Evolutionary conservation across 2,797 vertebrate species (phyloP), one percentile per base, ranked within the genome.

Genomic region (Peromyscus melanophrys): DNA sequence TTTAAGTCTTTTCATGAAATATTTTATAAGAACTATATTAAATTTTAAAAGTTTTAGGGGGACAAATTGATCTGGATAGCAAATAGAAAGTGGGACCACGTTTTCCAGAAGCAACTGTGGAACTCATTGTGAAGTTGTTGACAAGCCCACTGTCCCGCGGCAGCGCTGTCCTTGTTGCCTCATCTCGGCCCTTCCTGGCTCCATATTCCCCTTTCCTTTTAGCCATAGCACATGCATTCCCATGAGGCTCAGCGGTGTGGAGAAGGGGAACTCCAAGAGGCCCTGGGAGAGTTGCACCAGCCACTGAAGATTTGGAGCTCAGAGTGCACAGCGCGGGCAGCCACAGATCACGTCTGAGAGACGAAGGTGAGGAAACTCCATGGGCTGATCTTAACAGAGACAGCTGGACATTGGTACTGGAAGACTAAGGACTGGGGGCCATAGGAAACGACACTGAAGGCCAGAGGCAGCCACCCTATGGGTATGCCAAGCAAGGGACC

Each of bases 21-120:
- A 21, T 37, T 40, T 73, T 65, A 85, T 90, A 93, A 78, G 52
- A 95, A 49, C 34, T 69, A 43, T 88, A 69, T 40, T 93, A 57
- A 93, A 90, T 77, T 29, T 46, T 73, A 67, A 86, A 13, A 14
- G 49, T 83, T 73, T 92, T 96, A 4, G 11, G 23, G 23, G 43
- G 21, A 65, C 82, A 94, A 81, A 16, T 96, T 91, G 67, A 93
- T 83, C 71, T 90, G 31, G 23, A 40, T 3, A 21, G 10, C 71
- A 87, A 94, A 65, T 34, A 92, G 31, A 91, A 86, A 76, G 71
- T 61, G 29, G 25, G 59, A 59, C 57, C 31, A 25, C 23, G 52
- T 43, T 49, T 94, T 80, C 77, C 52, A 49, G 65, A 90, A 93
- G 78, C 7, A 17, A 80, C 43, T 9, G 12, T 31, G 7, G 59